Conservation (phyloP, 2,113 vertebrate genomes). For the Synodontis membranacea region DNA sequence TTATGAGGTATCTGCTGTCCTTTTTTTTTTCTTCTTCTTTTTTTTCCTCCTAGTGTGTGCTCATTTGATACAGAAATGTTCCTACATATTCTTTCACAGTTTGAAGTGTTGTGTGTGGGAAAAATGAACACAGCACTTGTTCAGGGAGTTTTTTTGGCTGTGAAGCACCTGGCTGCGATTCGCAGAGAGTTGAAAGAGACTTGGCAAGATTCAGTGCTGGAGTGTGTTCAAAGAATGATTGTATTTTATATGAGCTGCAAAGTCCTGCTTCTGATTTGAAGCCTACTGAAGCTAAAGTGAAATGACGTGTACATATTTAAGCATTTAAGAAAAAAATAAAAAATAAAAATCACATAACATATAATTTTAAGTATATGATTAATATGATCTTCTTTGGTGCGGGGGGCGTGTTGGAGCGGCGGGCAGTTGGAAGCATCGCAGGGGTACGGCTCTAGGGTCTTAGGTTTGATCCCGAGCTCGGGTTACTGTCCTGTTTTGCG, state of each 20-base stretch:
- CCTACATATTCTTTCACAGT: constrained; percentile 64
- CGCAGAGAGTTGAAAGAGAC: constrained; percentile 64
- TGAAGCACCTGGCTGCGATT: constrained; percentile 64
- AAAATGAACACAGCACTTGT: constrained; percentile 61
- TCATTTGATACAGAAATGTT: constrained; percentile 64
- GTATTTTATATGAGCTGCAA: constrained; percentile 65
- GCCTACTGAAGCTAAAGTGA: constrained; percentile 9
- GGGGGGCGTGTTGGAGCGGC: background rate
- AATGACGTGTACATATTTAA: background rate
- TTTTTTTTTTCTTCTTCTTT: constrained; percentile 26
- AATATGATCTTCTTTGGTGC: background rate
- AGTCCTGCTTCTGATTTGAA: constrained; percentile 66
- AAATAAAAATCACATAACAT: background rate
- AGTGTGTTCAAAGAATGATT: constrained; percentile 67
- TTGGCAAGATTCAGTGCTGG: constrained; percentile 61
- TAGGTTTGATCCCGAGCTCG: background rate
- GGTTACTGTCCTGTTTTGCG: background rate
- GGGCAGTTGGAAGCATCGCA: background rate
- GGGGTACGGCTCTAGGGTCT: background rate
- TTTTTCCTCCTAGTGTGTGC: background rate
- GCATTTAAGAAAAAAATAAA: no score
- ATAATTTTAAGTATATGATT: background rate
- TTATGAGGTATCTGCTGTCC: constrained; percentile 70
- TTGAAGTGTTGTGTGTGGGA: constrained; percentile 50
- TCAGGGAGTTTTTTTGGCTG: constrained; percentile 53